Evolutionary conservation across 2,113 vertebrate genomes (phyloP), one percentile per base, ranked within the genome.

Genomic region (Crotalus viridis): DNA sequence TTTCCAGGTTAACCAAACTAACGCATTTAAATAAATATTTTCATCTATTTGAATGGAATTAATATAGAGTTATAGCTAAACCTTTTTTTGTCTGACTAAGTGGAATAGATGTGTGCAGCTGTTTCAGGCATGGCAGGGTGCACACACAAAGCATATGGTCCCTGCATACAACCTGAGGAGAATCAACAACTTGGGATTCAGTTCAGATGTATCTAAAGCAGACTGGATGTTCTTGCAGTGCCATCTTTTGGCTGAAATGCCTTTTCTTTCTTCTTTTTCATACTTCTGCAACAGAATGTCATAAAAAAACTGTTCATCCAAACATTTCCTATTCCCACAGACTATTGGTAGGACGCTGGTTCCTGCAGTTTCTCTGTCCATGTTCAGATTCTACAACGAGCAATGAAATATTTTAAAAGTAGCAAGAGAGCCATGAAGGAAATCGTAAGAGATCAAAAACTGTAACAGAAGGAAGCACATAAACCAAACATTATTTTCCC

Each of bases 241-340:
- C 98, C 98, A 98, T 97, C 98, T 98, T 97, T 98, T 96, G 98
- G 97, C 94, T 96, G 93, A 96, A 97, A 94, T 10, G 10, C 87
- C 94, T 95, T 90, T 93, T 9, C 10, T 0, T 43, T n/a, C 51
- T 26, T 28, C 69, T 87, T 89, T 9, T 52, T 26, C 92, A 92
- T 0, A 56, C 46, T 55, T 56, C 15, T 57, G 0, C 85, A 64
- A 22, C 24, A 61, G 90, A 86, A 19, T 74, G 28, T 48, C 24
- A 55, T 26, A 33, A 61, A 52, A 48, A 87, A 94, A 59, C 86
- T 81, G 24, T 94, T 94, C 64, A 59, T 88, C 1, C 0, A 3
- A 28, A 24, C 56, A 90, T 92, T 89, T 64, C 9, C 85, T 56
- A 89, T 86, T 39, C 28, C 64, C 85, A 33, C 0, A 0, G 85